Evolutionary conservation across 2,113 vertebrate species (phyloP).

Genomic region (Alectura lathami): DNA sequence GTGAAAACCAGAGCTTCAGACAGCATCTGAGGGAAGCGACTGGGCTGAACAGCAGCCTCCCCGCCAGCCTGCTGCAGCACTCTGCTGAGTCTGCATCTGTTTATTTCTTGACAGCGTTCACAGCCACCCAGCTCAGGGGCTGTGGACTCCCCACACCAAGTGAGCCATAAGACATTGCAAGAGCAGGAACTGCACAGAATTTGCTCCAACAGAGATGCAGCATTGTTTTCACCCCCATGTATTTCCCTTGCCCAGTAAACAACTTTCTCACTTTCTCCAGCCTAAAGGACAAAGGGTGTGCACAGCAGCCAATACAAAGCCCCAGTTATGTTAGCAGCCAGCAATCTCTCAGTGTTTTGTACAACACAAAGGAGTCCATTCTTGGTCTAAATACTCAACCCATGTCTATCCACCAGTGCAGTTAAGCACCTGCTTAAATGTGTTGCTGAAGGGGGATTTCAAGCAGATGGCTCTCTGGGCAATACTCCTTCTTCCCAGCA

Average conservation of each 20-base stretch:
- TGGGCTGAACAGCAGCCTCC: background rate
- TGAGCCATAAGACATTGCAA: background rate
- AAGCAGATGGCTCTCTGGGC: background rate
- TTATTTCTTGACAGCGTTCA: background rate
- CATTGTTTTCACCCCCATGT: background rate
- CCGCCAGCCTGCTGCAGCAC: rapidly evolving
- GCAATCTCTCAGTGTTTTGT: background rate
- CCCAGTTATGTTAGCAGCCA: background rate
- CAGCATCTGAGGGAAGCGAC: background rate
- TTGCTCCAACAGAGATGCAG: background rate
- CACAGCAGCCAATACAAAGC: background rate
- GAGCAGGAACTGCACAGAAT: background rate
- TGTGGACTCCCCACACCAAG: background rate
- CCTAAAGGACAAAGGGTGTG: background rate
- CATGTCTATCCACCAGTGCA: background rate
- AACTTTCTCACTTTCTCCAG: background rate
- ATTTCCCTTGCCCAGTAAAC: background rate
- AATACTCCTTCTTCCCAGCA: background rate
- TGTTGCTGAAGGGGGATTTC: background rate
- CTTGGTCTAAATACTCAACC: background rate
- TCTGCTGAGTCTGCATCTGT: background rate
- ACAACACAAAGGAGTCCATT: background rate
- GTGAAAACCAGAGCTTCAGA: background rate
- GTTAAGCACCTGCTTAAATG: background rate
- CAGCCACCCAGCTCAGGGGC: background rate